Percentiles rank a stretch among this genome's conserved stretches.
Evolutionary conservation across 2,113 vertebrate species (phyloP).

Genomic region (Istiophorus platypterus): DNA sequence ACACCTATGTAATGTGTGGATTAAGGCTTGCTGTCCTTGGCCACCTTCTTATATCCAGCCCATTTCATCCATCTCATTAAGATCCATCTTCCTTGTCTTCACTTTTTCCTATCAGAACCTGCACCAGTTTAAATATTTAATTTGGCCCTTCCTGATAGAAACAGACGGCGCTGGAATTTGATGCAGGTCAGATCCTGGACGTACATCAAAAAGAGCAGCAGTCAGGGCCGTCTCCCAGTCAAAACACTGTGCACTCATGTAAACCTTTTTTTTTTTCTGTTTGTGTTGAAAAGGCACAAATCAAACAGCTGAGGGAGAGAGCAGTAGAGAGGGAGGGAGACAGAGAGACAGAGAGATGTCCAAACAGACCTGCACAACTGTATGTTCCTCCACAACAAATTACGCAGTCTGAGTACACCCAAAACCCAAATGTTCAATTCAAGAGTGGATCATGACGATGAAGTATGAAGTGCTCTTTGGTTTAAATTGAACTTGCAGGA

Average conservation of each 20-base stretch:
- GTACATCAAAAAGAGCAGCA: constrained; percentile 87
- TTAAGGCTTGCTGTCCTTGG: constrained; percentile 17
- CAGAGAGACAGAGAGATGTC: not conserved
- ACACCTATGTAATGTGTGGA: not conserved
- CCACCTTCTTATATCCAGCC: constrained; percentile 17
- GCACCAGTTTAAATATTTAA: constrained; percentile 91
- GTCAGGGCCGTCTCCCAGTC: constrained; percentile 89
- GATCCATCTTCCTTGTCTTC: constrained; percentile 37
- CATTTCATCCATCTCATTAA: constrained; percentile 14
- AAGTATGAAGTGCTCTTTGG: not conserved
- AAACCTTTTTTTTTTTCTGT: constrained; percentile 84
- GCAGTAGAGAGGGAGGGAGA: constrained; percentile 4
- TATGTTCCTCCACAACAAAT: constrained; percentile 10
- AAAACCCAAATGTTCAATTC: not conserved
- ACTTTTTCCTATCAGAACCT: constrained; percentile 84
- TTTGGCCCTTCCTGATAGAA: constrained; percentile 86
- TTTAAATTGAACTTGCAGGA: not conserved
- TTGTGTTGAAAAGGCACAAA: constrained; percentile 84
- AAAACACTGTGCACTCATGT: constrained; percentile 90
- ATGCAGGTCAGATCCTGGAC: constrained; percentile 88
- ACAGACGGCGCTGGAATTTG: constrained; percentile 84
- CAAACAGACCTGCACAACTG: constrained; percentile 9
- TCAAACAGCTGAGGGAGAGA: constrained; percentile 49
- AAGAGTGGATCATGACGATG: not conserved
- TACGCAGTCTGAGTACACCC: not conserved